Conservation (phyloP, 2,888 invertebrate genomes). For the Selenia dentaria region DNA sequence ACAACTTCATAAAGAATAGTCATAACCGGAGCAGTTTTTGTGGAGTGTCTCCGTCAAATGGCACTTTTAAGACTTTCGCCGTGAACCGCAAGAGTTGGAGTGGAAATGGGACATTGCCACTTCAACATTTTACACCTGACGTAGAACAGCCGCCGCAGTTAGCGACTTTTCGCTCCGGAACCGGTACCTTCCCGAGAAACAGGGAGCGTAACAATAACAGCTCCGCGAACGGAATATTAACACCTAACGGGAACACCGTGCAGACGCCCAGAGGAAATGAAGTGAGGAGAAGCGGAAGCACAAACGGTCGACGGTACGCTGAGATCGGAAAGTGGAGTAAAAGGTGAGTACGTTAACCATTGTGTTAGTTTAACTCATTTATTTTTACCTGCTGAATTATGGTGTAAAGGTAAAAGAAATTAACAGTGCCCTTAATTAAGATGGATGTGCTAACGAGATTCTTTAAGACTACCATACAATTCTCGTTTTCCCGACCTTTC, state of each 20-base stretch:
- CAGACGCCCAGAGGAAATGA: slow-evolving; percentile 81
- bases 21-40: slow-evolving; percentile 83
- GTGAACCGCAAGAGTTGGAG: slow-evolving; percentile 83
- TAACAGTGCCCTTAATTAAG: slow-evolving; percentile 11
- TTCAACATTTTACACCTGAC: slow-evolving; percentile 74
- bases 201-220: slow-evolving; percentile 78
- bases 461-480: slow-evolving; percentile 8
- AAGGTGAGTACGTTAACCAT: slow-evolving; percentile 65
- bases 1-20: slow-evolving; percentile 82
- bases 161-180: slow-evolving; percentile 78
- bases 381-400: slow-evolving; percentile 27
- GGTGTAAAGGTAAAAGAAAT: slow-evolving; percentile 27
- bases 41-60: slow-evolving; percentile 76
- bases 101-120: slow-evolving; percentile 79
- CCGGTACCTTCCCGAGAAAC: slow-evolving; percentile 80
- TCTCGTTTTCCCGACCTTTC: slow-evolving; percentile 23
- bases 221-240: slow-evolving; percentile 77
- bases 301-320: slow-evolving; percentile 83
- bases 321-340: slow-evolving; percentile 86
- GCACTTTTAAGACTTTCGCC: slow-evolving; percentile 79
- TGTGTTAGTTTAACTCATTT: slow-evolving; percentile 38
- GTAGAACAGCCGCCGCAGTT: slow-evolving; percentile 68
- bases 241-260: slow-evolving; percentile 79
- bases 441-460: background rate
- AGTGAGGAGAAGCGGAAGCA: slow-evolving; percentile 78